Base-by-base conservation (phyloP, 2,888 invertebrate species). In the Eristalinus sepulchralis region DNA sequence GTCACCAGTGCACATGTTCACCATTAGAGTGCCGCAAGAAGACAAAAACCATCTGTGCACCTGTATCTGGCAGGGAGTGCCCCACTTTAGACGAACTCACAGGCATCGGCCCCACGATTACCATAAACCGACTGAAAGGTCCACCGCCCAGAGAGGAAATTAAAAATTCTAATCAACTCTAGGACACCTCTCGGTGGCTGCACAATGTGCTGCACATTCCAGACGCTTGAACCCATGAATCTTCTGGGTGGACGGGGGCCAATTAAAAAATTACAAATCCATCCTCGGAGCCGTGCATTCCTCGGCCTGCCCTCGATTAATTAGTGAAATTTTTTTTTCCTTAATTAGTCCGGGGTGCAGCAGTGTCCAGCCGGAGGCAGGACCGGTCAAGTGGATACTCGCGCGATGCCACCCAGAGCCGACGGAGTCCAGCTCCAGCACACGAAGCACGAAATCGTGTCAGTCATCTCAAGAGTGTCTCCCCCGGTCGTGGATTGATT, bases 271-370 rank as follows among this genome's bases (percentile, higher is more conserved):
- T 83, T 77, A 77, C 67, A 83, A 83, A 83, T 83, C 72, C 59
- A 77, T 68, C 67, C 36, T 24, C 53, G 62, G 72, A 77, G n/a
- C 20, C 24, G 24, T 13, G 57, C 22, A 22, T 62, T 27, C 34
- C 68, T 63, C 57, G 57, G 70, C 34, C 70, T 62, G 47, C 57
- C 83, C 72, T 73, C 78, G 47, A 78, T 83, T 83, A 83, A 83
- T 83, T 83, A 82, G 82, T 76, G 81, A 76, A 82, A 82, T 83
- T 71, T 84, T 84, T n/a, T n/a, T 83, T 84, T 22, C 68, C 71
- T 84, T 84, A 84, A 84, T 84, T 84, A 79, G 79, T 79, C 53
- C 64, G 78, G 27, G 34, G 1, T 34, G 34, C 34, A 13, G 9
- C 34, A 13, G 39, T 13, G 33, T 64, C 62, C 64, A 36, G 36